phyloP scores from a whole-genome alignment of 2,797 vertebrate genomes.

The Ceryle rudis region DNA sequence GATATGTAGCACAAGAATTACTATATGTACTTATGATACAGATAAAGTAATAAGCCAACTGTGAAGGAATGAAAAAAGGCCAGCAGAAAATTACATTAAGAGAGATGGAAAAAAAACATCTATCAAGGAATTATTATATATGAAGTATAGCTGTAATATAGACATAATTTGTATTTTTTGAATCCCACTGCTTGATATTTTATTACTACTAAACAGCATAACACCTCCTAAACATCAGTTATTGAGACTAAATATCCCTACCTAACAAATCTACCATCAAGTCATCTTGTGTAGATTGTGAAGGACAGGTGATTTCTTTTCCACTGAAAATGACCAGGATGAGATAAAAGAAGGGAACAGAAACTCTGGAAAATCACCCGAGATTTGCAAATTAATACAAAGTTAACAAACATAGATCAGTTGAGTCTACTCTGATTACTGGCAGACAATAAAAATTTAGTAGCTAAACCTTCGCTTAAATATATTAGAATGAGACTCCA shows the following conservation, averaged over 20 bases:
- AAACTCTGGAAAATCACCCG: background rate
- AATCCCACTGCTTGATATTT: background rate
- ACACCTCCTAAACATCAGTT: background rate
- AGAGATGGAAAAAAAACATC: background rate
- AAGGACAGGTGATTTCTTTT: background rate
- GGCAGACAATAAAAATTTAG: background rate
- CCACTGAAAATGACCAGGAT: background rate
- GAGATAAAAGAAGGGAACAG: background rate
- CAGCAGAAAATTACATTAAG: background rate
- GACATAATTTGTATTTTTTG: background rate
- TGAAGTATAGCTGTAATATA: background rate
- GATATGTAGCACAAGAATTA: background rate
- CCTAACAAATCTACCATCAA: background rate
- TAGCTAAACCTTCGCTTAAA: background rate
- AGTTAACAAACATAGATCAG: background rate
- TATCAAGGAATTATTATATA: background rate
- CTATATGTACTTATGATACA: background rate
- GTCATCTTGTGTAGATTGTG: background rate
- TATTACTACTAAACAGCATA: background rate
- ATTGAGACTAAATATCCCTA: background rate
- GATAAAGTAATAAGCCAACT: background rate
- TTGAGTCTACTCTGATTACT: background rate
- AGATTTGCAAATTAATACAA: background rate
- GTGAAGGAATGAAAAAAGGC: background rate
- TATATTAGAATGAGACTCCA: background rate